Conservation (phyloP, 2,888 invertebrate species). For the Macrophya annulata region DNA sequence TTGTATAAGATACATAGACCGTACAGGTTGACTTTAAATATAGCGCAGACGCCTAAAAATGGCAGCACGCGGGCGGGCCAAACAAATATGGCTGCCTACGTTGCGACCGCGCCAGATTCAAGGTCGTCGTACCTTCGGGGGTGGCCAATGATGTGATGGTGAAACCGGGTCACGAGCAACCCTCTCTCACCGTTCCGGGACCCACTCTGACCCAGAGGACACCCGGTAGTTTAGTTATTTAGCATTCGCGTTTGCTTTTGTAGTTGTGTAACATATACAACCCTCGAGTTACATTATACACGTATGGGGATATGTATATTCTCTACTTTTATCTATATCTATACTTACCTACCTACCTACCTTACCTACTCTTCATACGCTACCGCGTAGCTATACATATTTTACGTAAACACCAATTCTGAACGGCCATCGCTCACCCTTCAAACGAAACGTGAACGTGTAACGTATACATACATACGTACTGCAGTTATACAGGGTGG, state of each 20-base stretch:
- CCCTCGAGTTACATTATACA: background rate
- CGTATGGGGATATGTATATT: background rate
- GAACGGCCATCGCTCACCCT: slow-evolving; percentile 10
- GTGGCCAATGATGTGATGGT: slow-evolving; percentile 66
- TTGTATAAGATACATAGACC: background rate
- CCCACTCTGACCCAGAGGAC: slow-evolving; percentile 5
- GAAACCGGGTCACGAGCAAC: slow-evolving; percentile 70
- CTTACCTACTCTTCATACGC: background rate
- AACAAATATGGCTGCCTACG: slow-evolving; percentile 59
- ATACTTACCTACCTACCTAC: background rate
- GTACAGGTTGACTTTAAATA: slow-evolving; percentile 60
- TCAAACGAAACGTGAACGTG: slow-evolving; percentile 10
- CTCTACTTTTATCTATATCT: too few relatives aligned
- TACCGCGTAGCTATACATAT: slow-evolving; percentile 5
- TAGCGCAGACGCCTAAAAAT: slow-evolving; percentile 62
- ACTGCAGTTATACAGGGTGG: slow-evolving; percentile 3
- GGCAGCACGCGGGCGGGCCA: slow-evolving; percentile 60
- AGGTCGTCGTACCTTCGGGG: slow-evolving; percentile 44
- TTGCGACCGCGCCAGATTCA: slow-evolving; percentile 58
- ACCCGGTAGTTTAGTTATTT: slow-evolving; percentile 55
- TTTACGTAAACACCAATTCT: slow-evolving; percentile 4
- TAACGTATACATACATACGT: background rate
- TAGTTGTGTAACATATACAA: background rate
- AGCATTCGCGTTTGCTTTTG: slow-evolving; percentile 65
- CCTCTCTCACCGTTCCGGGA: slow-evolving; percentile 68